Evolutionary conservation across 2,888 invertebrate species (phyloP).

Genomic region (Drosophila neonasuta): DNA sequence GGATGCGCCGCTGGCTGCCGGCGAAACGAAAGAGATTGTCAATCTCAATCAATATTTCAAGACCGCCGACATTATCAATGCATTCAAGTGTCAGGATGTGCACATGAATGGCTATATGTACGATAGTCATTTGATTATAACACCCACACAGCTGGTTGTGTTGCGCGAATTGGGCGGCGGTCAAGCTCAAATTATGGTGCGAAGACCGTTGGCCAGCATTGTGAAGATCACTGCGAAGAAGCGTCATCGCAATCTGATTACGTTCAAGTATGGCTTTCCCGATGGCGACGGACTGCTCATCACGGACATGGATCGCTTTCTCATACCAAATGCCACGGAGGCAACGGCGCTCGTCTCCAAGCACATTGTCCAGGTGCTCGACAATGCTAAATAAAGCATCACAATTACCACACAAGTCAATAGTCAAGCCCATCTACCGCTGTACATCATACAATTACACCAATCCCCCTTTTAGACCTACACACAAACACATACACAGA

Average conservation of each 20-base stretch:
- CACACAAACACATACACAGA: constrained; percentile 24
- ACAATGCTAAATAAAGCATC: constrained; percentile 73
- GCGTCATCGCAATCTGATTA: constrained; percentile 96
- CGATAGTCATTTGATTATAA: constrained; percentile 93
- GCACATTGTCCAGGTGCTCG: constrained; percentile 88
- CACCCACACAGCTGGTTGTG: constrained; percentile 92
- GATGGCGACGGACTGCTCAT: constrained; percentile 91
- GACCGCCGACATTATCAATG: constrained; percentile 91
- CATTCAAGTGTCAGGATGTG: constrained; percentile 96
- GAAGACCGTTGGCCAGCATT: constrained; percentile 94
- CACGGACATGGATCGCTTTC: constrained; percentile 94
- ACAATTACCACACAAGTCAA: constrained; percentile 2
- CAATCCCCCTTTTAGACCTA: constrained; percentile 3
- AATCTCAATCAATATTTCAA: constrained; percentile 91
- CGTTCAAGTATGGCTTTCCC: constrained; percentile 96
- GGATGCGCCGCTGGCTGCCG: constrained; percentile 81
- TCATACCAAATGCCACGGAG: constrained; percentile 94
- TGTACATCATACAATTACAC: constrained; percentile 1
- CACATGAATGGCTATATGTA: constrained; percentile 94
- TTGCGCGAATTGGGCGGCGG: constrained; percentile 90
- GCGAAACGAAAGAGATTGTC: constrained; percentile 90
- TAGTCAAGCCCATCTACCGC: constrained; percentile 22
- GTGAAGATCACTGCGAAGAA: constrained; percentile 99
- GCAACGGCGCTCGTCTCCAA: constrained; percentile 95
- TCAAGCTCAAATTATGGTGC: constrained; percentile 92